These are phyloP conservation scores for Drosophila pegasa DNA, from an alignment of 2,888 invertebrate genomes.

Conservation along the genomic window DNA sequence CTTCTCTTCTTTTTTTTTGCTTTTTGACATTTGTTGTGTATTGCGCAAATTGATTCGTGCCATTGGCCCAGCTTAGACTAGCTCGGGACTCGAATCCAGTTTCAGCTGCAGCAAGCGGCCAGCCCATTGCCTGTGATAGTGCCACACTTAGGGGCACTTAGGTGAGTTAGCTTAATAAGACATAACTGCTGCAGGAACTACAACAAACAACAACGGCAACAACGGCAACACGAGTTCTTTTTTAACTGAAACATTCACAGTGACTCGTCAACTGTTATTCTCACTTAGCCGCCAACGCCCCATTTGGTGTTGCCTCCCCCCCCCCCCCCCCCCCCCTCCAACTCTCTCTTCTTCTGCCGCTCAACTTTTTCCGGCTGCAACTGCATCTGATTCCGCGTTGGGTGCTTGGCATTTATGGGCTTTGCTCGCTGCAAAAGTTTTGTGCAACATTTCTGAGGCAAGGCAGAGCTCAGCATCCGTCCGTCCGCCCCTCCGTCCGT, in stretches of 20 bases:
- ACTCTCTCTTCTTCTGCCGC: background rate
- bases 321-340: background rate
- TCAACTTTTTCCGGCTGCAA: background rate
- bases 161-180: constrained; percentile 49
- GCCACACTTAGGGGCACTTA: constrained; percentile 35
- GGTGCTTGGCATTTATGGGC: constrained; percentile 75
- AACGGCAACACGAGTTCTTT: constrained; percentile 1
- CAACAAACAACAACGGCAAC: constrained; percentile 15
- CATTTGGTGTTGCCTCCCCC: background rate
- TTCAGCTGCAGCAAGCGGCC: constrained; percentile 5
- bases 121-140: constrained; percentile 17
- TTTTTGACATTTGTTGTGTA: constrained; percentile 42
- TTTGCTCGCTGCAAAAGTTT: constrained; percentile 60
- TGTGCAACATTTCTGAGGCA: constrained; percentile 51
- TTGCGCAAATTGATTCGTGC: constrained; percentile 54
- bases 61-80: constrained; percentile 26
- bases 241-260: constrained; percentile 16
- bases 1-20: constrained; percentile 28
- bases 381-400: constrained; percentile 42
- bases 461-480: constrained; percentile 1
- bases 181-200: constrained; percentile 55
- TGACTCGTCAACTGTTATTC: constrained; percentile 15
- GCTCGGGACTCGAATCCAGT: background rate
- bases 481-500: background rate
- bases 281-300: constrained; percentile 15